phyloP scores from a whole-genome alignment of 2,797 vertebrate genomes.

The Platalea minor region DNA sequence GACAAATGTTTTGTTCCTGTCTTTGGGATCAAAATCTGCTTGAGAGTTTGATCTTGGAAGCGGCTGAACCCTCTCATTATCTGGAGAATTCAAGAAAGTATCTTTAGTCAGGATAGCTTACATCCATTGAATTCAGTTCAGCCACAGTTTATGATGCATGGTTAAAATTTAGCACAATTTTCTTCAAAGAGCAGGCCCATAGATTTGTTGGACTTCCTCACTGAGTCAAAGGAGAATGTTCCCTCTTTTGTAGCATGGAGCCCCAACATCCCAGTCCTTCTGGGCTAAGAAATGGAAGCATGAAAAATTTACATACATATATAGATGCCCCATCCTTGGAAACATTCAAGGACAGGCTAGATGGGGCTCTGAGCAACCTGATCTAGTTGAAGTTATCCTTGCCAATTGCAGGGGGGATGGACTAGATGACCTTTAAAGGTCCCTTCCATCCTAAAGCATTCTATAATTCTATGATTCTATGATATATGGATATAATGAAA shows the following conservation, averaged over 20 bases:
- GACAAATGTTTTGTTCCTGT: neutral
- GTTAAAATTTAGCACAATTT: neutral
- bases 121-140: neutral
- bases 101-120: neutral
- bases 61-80: neutral
- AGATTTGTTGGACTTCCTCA: neutral
- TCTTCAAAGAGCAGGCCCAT: neutral
- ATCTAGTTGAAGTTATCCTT: no score
- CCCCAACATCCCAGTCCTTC: neutral
- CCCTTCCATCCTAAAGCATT: no score
- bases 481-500: neutral
- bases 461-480: no score
- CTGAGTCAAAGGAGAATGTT: neutral
- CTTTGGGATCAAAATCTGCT: neutral
- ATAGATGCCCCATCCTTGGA: no score
- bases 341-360: no score
- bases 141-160: neutral
- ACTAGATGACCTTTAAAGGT: no score
- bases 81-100: neutral
- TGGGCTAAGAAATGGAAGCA: neutral
- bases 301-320: neutral
- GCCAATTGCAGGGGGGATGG: no score
- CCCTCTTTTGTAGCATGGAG: neutral
- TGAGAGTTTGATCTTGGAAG: neutral
- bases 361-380: no score